phyloP scores from a whole-genome alignment of 2,888 invertebrate species.

The Luperina nickerlii region DNA sequence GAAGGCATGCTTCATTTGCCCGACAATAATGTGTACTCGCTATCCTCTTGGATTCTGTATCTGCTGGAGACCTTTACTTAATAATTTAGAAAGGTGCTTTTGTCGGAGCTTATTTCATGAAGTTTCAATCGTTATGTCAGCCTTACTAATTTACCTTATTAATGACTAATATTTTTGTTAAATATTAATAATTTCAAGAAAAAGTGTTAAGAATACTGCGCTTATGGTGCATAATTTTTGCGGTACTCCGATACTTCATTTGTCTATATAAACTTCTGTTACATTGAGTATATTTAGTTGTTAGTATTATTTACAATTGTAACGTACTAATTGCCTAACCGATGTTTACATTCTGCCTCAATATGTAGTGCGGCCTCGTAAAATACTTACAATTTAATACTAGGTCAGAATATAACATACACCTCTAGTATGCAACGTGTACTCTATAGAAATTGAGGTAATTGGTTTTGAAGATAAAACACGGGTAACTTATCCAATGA shows the following conservation, averaged over 20 bases:
- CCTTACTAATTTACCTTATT: conserved; percentile 71
- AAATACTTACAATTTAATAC: conserved; percentile 84
- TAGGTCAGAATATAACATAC: conserved; percentile 84
- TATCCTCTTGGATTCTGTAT: not conserved
- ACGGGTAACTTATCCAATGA: conserved; percentile 89
- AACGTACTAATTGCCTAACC: conserved; percentile 79
- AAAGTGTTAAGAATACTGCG: conserved; percentile 80
- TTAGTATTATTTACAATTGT: conserved; percentile 85
- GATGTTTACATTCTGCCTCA: conserved; percentile 74
- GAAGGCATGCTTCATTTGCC: conserved; percentile 34
- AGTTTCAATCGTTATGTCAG: conserved; percentile 73
- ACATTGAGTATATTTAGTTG: conserved; percentile 74
- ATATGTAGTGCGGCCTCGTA: conserved; percentile 79
- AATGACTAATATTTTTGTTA: conserved; percentile 80
- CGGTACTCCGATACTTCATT: conserved; percentile 69
- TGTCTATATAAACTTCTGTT: conserved; percentile 72
- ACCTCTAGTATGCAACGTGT: conserved; percentile 82
- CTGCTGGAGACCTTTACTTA: not conserved
- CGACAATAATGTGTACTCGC: conserved; percentile 2
- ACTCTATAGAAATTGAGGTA: conserved; percentile 90
- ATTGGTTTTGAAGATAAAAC: conserved; percentile 88
- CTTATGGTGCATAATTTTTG: conserved; percentile 75
- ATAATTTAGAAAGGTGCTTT: not conserved
- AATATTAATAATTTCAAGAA: conserved; percentile 77
- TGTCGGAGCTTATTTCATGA: conserved; percentile 30